A percentile compares a stretch with the other conserved stretches of the same genome.
These are phyloP conservation scores for Maniola hyperantus DNA, from an alignment of 2,888 invertebrate genomes.

Conservation along the genomic window DNA sequence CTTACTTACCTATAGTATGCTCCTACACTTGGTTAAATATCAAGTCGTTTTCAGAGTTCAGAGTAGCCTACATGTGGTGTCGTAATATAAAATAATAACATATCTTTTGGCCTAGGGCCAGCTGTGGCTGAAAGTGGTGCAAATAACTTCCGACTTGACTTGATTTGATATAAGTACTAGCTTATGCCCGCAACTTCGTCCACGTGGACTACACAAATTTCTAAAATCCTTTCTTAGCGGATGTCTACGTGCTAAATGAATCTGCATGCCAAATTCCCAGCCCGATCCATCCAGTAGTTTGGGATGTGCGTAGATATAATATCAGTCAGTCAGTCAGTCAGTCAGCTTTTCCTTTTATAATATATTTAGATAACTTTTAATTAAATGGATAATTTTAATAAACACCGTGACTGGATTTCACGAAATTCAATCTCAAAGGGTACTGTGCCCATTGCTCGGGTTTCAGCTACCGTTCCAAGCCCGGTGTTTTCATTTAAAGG, in stretches of 20 bases:
- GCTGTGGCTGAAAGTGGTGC: conserved; percentile 41
- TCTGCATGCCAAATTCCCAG: no score
- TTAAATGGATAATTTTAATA: neutral
- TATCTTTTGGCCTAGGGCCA: conserved; percentile 42
- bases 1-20: no score
- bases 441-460: neutral
- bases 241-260: no score
- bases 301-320: no score
- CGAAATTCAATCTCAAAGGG: neutral
- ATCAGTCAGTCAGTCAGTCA: no score
- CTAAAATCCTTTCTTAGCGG: no score
- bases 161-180: no score
- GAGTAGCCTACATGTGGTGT: conserved; percentile 34
- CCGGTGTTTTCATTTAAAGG: neutral
- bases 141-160: conserved; percentile 38
- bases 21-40: conserved; percentile 19
- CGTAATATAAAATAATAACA: conserved; percentile 43
- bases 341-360: no score
- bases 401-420: neutral
- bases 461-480: neutral
- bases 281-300: no score
- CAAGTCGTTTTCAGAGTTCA: conserved; percentile 31
- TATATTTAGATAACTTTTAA: neutral
- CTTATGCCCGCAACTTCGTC: no score
- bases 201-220: no score